Percentiles rank a stretch among this genome's conserved stretches.
Evolutionary conservation across 2,113 vertebrate species (phyloP).

Genomic region (Cygnus buccinator): DNA sequence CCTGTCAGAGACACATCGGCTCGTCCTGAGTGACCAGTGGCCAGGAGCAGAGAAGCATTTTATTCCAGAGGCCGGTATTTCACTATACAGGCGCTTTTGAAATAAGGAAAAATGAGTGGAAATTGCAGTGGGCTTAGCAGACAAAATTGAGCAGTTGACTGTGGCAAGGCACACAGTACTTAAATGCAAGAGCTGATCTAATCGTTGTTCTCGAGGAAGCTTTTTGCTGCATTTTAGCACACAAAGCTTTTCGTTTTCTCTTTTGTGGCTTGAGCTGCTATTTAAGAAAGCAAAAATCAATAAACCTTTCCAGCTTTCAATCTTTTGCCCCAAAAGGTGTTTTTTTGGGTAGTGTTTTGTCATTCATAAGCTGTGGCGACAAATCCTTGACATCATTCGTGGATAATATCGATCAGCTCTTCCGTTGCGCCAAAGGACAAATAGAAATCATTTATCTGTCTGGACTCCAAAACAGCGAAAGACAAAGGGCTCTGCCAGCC

Average conservation of each 20-base stretch:
- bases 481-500: constrained; percentile 87
- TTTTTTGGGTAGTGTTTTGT: constrained; percentile 89
- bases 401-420: constrained; percentile 97
- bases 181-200: constrained; percentile 94
- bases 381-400: constrained; percentile 98
- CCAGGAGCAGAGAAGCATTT: constrained; percentile 1
- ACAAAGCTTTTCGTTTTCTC: constrained; percentile 93
- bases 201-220: constrained; percentile 89
- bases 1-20: background rate
- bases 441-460: constrained; percentile 98
- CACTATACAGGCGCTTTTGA: background rate
- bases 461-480: constrained; percentile 84
- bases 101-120: constrained; percentile 60
- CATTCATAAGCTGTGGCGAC: constrained; percentile 96
- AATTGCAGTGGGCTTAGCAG: constrained; percentile 70
- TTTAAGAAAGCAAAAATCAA: constrained; percentile 97
- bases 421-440: constrained; percentile 91
- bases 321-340: constrained; percentile 89
- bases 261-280: constrained; percentile 93
- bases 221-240: constrained; percentile 97
- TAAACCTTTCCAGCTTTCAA: constrained; percentile 96
- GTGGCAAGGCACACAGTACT: constrained; percentile 65
- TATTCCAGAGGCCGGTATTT: background rate
- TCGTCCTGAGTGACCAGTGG: background rate
- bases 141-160: constrained; percentile 75